A percentile compares a stretch with the other conserved stretches of the same genome.
Conservation (phyloP, 2,113 vertebrate species). For the Aythya baeri region DNA sequence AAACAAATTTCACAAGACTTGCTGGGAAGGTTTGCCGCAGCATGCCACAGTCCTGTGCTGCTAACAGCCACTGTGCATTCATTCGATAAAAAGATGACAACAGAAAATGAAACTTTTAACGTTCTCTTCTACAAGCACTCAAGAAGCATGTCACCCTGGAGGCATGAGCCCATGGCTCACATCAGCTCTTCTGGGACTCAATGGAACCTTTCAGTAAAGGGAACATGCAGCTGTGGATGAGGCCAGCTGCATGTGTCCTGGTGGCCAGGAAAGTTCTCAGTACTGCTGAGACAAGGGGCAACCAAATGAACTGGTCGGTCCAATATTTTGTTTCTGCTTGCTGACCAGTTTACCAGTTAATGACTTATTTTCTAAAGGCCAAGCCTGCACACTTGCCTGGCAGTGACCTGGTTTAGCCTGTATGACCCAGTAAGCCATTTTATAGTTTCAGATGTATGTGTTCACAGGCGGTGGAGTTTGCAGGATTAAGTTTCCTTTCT, state of each 20-base stretch:
- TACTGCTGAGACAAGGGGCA: not conserved
- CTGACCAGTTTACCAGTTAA: not conserved
- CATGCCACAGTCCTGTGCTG: not conserved
- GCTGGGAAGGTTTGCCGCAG: not conserved
- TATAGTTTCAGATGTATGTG: not conserved
- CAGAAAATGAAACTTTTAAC: slow-evolving; percentile 52
- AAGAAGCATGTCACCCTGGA: not conserved
- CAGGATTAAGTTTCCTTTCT: not conserved
- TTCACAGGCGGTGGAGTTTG: not conserved
- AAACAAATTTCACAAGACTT: not conserved
- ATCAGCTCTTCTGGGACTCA: not conserved
- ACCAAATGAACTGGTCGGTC: not conserved
- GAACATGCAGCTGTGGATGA: not conserved
- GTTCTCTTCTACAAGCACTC: not conserved
- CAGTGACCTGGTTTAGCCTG: not conserved
- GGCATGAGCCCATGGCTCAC: not conserved
- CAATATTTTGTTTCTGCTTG: not conserved
- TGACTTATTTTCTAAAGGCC: not conserved
- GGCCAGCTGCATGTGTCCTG: not conserved
- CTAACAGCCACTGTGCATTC: not conserved
- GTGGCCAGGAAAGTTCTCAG: not conserved
- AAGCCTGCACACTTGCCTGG: not conserved
- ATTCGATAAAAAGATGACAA: not conserved
- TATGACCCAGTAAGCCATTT: not conserved
- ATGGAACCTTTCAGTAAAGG: not conserved